phyloP scores from a whole-genome alignment of 2,113 vertebrate genomes.

The Fregetta grallaria region DNA sequence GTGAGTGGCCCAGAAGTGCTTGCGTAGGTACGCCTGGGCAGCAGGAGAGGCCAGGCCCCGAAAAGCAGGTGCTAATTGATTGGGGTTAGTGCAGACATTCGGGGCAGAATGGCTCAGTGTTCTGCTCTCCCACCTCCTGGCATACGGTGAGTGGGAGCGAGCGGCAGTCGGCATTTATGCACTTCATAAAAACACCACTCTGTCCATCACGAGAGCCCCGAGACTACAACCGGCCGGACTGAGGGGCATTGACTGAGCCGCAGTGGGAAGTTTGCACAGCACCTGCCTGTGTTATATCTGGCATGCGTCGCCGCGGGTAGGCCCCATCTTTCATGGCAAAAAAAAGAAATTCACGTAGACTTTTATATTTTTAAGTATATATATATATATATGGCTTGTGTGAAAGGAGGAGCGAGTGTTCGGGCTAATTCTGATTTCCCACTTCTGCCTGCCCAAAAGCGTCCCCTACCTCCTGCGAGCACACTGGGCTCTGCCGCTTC shows the following conservation, averaged over 20 bases:
- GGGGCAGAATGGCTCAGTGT: constrained; percentile 37
- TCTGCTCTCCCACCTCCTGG: background rate
- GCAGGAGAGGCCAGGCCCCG: background rate
- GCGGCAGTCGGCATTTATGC: background rate
- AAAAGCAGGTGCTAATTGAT: constrained; percentile 59
- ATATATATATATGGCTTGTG: background rate
- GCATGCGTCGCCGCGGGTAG: fast-evolving
- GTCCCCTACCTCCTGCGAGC: fast-evolving
- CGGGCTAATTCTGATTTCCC: background rate
- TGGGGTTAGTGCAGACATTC: background rate
- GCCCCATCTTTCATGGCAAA: background rate
- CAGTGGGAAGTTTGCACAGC: constrained; percentile 24
- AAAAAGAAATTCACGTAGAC: background rate
- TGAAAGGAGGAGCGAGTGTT: background rate
- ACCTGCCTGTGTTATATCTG: constrained; percentile 43
- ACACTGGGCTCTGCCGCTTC: background rate
- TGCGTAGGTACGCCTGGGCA: background rate
- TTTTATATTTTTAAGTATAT: background rate
- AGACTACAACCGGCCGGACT: background rate
- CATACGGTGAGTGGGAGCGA: fast-evolving
- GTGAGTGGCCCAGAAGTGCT: constrained; percentile 18
- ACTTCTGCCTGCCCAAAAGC: background rate
- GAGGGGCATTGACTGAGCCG: background rate
- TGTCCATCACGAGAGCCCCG: background rate
- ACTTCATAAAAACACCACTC: constrained; percentile 47